Evolutionary conservation across 2,113 vertebrate genomes (phyloP).

Genomic region (Cephalopterus ornatus): DNA sequence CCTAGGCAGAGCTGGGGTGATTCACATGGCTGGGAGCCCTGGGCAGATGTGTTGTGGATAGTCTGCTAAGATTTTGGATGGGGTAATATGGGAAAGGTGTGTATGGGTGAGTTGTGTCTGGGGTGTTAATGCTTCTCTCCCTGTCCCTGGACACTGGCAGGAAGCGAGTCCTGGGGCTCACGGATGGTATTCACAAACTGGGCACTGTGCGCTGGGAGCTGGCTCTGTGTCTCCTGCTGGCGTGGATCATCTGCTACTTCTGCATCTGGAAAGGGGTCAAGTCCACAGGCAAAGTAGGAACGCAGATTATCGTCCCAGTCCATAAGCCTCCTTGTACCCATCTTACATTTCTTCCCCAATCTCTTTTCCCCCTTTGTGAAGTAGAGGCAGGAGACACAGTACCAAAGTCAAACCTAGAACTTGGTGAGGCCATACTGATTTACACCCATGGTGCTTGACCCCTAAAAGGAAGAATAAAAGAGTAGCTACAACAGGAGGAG

Average conservation of each 20-base stretch:
- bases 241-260: slow-evolving; percentile 83
- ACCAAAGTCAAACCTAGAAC: neutral
- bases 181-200: slow-evolving; percentile 80
- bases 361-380: neutral
- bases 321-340: neutral
- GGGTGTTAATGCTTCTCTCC: slow-evolving; percentile 3
- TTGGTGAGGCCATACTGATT: neutral
- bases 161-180: slow-evolving; percentile 84
- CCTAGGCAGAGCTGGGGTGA: neutral
- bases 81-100: neutral
- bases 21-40: neutral
- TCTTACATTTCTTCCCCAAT: neutral
- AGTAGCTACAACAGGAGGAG: neutral
- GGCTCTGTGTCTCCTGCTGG: slow-evolving; percentile 73
- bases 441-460: neutral
- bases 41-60: neutral
- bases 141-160: slow-evolving; percentile 60
- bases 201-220: slow-evolving; percentile 79
- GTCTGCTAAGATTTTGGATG: neutral
- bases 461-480: neutral
- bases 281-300: slow-evolving; percentile 79
- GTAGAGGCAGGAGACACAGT: neutral
- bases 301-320: neutral
- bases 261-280: slow-evolving; percentile 85
- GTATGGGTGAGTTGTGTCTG: neutral